Evolutionary conservation across 2,888 invertebrate genomes (phyloP).

Genomic region (Meliscaeva auricollis): DNA sequence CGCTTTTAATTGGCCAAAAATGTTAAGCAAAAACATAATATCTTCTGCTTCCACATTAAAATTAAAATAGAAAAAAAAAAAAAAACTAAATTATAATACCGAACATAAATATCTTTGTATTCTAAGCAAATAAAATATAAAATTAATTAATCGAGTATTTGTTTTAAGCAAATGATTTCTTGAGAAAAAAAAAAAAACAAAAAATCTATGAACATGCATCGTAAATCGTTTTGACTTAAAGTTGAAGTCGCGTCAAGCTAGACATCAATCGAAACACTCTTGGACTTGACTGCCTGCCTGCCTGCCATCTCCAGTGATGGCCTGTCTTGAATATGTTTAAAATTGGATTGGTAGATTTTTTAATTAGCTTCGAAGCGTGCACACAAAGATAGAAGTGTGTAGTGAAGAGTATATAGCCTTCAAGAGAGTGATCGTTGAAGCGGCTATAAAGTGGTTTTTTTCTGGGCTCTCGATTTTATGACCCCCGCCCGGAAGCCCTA

Average conservation of each 20-base stretch:
- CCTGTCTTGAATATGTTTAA: slow-evolving; percentile 40
- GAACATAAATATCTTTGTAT: slow-evolving; percentile 11
- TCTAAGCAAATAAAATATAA: slow-evolving; percentile 3
- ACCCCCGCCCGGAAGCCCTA: slow-evolving; percentile 81
- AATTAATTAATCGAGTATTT: slow-evolving; percentile 31
- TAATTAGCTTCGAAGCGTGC: slow-evolving; percentile 57
- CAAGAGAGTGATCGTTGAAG: neutral
- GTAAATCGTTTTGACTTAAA: slow-evolving; percentile 51
- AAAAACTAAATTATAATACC: slow-evolving; percentile 3
- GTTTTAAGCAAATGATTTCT: neutral
- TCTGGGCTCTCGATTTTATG: slow-evolving; percentile 56
- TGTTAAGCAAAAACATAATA: slow-evolving; percentile 14
- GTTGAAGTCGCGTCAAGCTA: slow-evolving; percentile 27
- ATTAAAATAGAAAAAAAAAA: neutral
- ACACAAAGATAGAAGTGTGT: slow-evolving; percentile 2
- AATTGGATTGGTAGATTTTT: slow-evolving; percentile 58
- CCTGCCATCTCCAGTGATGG: neutral
- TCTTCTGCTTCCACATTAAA: neutral
- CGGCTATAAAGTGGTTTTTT: slow-evolving; percentile 6
- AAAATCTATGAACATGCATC: slow-evolving; percentile 39
- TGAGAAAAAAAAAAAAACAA: slow-evolving; percentile 8
- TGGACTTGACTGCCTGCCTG: neutral
- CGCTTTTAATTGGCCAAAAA: slow-evolving; percentile 41
- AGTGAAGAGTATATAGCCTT: slow-evolving; percentile 2
- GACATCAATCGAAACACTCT: slow-evolving; percentile 51